phyloP scores from a whole-genome alignment of 2,888 invertebrate genomes.

The Bugula neritina region DNA sequence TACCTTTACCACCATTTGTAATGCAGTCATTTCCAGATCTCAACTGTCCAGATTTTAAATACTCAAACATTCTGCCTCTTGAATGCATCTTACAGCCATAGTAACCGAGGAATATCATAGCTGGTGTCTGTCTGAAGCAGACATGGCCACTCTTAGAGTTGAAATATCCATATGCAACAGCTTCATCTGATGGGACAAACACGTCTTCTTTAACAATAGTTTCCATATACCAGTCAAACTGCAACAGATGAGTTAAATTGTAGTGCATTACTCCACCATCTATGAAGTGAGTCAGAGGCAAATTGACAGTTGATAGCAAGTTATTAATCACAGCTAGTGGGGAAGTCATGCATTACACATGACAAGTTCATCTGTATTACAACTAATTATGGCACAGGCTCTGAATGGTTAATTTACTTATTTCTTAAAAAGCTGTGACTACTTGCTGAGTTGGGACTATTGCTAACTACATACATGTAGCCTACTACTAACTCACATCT shows the following conservation, averaged over 20 bases:
- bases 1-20: not conserved
- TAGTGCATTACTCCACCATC: too few relatives aligned
- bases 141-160: slow-evolving; percentile 1
- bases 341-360: too few relatives aligned
- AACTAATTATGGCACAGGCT: too few relatives aligned
- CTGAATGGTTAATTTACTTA: too few relatives aligned
- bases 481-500: not conserved
- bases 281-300: too few relatives aligned
- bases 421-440: too few relatives aligned
- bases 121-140: slow-evolving; percentile 22
- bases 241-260: not conserved
- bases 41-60: slow-evolving; percentile 17
- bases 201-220: slow-evolving; percentile 16
- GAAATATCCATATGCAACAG: slow-evolving; percentile 25
- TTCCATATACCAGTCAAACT: slow-evolving; percentile 27
- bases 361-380: too few relatives aligned
- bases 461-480: not conserved
- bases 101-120: slow-evolving; percentile 22
- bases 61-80: not conserved
- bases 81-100: slow-evolving; percentile 16
- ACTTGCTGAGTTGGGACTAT: too few relatives aligned
- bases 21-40: slow-evolving; percentile 12
- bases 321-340: too few relatives aligned
- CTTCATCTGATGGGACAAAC: slow-evolving; percentile 5
- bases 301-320: too few relatives aligned